Conservation (phyloP, 92 coral and sea anemone species). For the Pocillopora grandis region DNA sequence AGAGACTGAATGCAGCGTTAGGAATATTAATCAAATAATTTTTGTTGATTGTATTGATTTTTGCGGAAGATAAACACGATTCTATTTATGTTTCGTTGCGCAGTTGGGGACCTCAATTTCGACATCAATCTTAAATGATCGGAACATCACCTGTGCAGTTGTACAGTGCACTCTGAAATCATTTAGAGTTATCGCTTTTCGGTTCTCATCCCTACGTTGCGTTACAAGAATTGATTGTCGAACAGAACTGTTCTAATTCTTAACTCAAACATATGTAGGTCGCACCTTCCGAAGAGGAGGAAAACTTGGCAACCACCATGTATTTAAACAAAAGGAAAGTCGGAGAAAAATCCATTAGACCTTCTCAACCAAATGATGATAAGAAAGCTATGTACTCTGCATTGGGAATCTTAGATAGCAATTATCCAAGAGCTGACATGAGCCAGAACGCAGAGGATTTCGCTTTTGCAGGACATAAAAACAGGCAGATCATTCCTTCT, state of each 20-base stretch:
- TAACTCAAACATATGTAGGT: neutral
- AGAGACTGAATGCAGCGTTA: neutral
- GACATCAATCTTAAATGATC: conserved; percentile 26
- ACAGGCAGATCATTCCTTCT: neutral
- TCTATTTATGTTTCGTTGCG: neutral
- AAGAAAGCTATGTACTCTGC: neutral
- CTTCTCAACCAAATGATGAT: neutral
- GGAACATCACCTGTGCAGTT: neutral
- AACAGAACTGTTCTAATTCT: conserved; percentile 2
- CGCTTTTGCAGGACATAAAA: conserved; percentile 15
- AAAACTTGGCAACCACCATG: neutral
- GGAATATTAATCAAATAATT: neutral
- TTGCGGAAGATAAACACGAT: conserved; percentile 1
- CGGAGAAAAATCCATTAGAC: neutral
- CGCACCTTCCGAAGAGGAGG: neutral
- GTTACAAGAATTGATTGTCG: neutral
- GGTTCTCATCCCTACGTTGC: too few relatives aligned
- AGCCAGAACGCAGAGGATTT: neutral
- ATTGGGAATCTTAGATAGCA: neutral
- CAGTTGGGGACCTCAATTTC: conserved; percentile 20
- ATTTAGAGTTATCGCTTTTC: neutral
- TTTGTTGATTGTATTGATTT: neutral
- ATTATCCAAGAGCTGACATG: neutral
- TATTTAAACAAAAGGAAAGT: conserved; percentile 16
- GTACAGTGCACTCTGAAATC: neutral